Conservation (phyloP, 1,140 invertebrate species). For the Drosophila paulistorum region DNA sequence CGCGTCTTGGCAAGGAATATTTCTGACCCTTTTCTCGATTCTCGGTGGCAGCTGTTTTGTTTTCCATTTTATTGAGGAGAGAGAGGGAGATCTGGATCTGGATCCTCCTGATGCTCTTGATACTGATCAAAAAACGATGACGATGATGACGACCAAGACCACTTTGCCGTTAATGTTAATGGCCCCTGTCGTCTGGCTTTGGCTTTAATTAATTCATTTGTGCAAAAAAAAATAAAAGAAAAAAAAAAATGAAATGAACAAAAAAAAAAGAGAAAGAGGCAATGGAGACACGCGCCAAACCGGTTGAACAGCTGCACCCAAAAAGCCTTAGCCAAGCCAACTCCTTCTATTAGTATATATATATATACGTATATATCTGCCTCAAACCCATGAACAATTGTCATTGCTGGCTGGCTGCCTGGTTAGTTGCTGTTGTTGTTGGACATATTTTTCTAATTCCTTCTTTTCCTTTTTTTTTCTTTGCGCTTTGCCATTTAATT, state of each 20-base stretch:
- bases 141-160: not conserved
- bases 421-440: not conserved
- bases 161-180: conserved; percentile 44
- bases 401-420: conserved; percentile 44
- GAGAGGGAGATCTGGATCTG: not conserved
- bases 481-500: not conserved
- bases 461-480: not conserved
- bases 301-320: conserved; percentile 76
- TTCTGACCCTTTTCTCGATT: conserved; percentile 20
- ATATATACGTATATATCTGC: not conserved
- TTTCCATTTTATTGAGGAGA: not conserved
- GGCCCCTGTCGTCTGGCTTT: conserved; percentile 33
- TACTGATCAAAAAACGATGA: not conserved
- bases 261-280: conserved; percentile 23
- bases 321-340: conserved; percentile 39
- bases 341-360: not conserved
- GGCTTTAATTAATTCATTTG: conserved; percentile 77
- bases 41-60: not conserved
- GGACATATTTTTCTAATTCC: conserved; percentile 1
- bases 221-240: conserved; percentile 35
- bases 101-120: not conserved
- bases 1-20: conserved; percentile 61
- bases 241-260: not conserved
- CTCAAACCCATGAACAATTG: conserved; percentile 47
- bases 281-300: conserved; percentile 65